These are phyloP conservation scores for Cantharis rustica DNA, from an alignment of 2,888 invertebrate species.

Conservation along the genomic window DNA sequence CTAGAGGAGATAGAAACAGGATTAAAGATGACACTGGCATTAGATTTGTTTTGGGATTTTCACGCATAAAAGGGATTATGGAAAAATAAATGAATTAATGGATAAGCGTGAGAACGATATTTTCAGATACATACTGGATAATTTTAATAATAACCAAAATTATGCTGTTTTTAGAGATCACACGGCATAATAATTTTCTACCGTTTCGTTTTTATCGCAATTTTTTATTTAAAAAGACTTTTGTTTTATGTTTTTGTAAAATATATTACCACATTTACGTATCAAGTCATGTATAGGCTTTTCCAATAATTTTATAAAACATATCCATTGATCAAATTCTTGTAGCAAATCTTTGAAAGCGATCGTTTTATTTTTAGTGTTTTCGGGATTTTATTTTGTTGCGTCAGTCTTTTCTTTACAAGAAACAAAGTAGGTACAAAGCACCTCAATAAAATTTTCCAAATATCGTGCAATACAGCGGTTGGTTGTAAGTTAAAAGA, in stretches of 20 bases:
- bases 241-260: neutral
- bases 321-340: conserved; percentile 10
- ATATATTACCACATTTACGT: neutral
- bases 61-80: conserved; percentile 11
- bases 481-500: conserved; percentile 45
- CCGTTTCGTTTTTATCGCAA: neutral
- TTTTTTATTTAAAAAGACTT: neutral
- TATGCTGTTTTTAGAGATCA: too few relatives aligned
- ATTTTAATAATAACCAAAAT: too few relatives aligned
- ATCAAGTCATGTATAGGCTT: neutral
- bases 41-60: conserved; percentile 12
- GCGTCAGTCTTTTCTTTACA: conserved; percentile 32
- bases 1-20: conserved; percentile 12
- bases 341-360: neutral
- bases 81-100: neutral
- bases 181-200: too few relatives aligned
- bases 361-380: conserved; percentile 3
- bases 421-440: conserved; percentile 49
- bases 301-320: conserved; percentile 10
- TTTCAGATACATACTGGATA: too few relatives aligned
- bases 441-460: conserved; percentile 47
- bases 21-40: conserved; percentile 22
- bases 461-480: conserved; percentile 44
- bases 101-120: neutral
- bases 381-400: conserved; percentile 20